A percentile compares a stretch with the other conserved stretches of the same genome.
Conservation (phyloP, 2,888 invertebrate genomes). For the Theodoxus fluviatilis region DNA sequence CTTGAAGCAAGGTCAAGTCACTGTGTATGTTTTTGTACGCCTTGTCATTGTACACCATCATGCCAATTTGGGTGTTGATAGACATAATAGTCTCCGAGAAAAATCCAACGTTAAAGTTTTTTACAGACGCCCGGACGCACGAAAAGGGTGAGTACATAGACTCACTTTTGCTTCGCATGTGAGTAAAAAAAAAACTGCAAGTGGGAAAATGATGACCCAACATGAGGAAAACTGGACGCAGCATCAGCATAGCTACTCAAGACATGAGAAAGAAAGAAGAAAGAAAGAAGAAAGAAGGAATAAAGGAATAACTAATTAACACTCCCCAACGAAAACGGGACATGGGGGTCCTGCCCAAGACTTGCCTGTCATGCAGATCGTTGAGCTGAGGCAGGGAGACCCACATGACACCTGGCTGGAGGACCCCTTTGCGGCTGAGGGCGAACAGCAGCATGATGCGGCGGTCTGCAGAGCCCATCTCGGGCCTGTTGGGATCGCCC, state of each 20-base stretch:
- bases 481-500: constrained; percentile 41
- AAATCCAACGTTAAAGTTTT: too few relatives aligned
- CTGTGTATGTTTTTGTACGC: too few relatives aligned
- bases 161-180: too few relatives aligned
- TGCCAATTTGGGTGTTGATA: too few relatives aligned
- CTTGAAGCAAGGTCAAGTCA: too few relatives aligned
- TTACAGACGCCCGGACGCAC: too few relatives aligned
- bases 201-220: background rate
- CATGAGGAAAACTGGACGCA: background rate
- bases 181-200: too few relatives aligned
- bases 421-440: constrained; percentile 36
- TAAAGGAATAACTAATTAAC: background rate
- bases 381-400: constrained; percentile 49
- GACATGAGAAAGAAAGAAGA: background rate
- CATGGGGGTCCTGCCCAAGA: background rate
- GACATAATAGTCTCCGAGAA: too few relatives aligned
- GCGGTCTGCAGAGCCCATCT: constrained; percentile 41
- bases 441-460: constrained; percentile 52
- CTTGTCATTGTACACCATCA: too few relatives aligned
- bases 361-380: constrained; percentile 56
- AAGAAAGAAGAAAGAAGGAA: background rate
- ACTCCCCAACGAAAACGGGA: too few relatives aligned
- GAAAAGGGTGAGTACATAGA: too few relatives aligned
- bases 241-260: background rate
- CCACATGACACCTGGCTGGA: constrained; percentile 44